A percentile compares a stretch with the other conserved stretches of the same genome.
These are phyloP conservation scores for Drosophila baimaii DNA, from an alignment of 1,140 invertebrate species.

Conservation along the genomic window DNA sequence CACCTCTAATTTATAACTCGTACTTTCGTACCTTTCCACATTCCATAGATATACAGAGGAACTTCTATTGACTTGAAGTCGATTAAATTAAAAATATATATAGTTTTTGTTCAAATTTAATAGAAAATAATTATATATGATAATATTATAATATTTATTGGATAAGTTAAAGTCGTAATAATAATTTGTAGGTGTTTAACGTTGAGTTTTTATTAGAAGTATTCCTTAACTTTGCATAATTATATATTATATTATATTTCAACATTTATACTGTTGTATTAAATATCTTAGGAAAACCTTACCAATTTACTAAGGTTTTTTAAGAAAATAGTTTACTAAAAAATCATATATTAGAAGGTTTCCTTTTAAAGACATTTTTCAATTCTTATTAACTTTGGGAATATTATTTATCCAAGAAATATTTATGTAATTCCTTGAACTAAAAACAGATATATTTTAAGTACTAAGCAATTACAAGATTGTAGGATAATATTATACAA, in stretches of 20 bases:
- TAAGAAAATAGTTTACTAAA: no score
- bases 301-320: no score
- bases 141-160: no score
- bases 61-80: conserved; percentile 3
- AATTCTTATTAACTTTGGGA: not conserved
- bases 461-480: not conserved
- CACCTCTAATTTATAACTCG: conserved; percentile 40
- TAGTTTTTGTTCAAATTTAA: no score
- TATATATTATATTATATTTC: no score
- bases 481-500: rapidly evolving
- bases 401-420: not conserved
- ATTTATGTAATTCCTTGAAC: not conserved
- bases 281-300: no score
- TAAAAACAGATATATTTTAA: not conserved
- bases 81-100: no score
- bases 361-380: not conserved
- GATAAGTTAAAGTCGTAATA: not conserved
- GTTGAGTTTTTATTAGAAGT: not conserved
- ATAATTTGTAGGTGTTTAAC: not conserved
- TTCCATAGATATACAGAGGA: conserved; percentile 13
- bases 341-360: no score
- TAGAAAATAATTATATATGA: no score
- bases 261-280: no score
- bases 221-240: no score
- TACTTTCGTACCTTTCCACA: conserved; percentile 45